Evolutionary conservation across 2,113 vertebrate genomes (phyloP).

Genomic region (Ameiurus melas): DNA sequence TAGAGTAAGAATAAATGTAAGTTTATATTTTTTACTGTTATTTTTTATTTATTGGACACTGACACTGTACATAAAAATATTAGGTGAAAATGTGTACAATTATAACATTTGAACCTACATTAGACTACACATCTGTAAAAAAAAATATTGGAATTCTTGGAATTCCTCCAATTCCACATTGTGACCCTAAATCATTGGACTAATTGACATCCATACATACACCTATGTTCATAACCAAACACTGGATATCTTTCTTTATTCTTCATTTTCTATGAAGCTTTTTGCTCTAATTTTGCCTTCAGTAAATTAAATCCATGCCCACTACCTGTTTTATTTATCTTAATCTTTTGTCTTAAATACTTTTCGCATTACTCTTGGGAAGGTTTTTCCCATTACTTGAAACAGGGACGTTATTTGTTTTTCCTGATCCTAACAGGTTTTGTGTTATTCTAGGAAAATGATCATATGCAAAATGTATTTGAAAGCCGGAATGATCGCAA

Average conservation of each 20-base stretch:
- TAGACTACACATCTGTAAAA: not conserved
- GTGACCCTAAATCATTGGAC: not conserved
- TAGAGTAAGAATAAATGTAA: not conserved
- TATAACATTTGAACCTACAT: too few relatives aligned
- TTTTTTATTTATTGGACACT: too few relatives aligned
- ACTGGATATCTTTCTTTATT: not conserved
- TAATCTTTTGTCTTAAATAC: not conserved
- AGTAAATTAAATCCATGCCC: not conserved
- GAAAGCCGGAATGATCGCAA: not conserved
- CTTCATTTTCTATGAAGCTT: too few relatives aligned
- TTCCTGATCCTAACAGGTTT: not conserved
- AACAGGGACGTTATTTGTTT: not conserved
- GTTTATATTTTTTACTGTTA: not conserved
- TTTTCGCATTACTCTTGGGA: not conserved
- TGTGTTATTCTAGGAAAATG: not conserved
- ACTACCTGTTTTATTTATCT: not conserved
- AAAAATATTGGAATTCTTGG: too few relatives aligned
- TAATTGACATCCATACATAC: not conserved
- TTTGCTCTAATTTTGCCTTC: not conserved
- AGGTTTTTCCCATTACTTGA: not conserved
- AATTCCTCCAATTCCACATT: too few relatives aligned
- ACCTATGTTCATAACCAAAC: not conserved
- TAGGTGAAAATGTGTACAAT: not conserved
- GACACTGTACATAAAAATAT: not conserved
- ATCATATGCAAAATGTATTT: not conserved